Base-by-base conservation (phyloP, 1,140 invertebrate genomes). In the Aphidius ervi region DNA sequence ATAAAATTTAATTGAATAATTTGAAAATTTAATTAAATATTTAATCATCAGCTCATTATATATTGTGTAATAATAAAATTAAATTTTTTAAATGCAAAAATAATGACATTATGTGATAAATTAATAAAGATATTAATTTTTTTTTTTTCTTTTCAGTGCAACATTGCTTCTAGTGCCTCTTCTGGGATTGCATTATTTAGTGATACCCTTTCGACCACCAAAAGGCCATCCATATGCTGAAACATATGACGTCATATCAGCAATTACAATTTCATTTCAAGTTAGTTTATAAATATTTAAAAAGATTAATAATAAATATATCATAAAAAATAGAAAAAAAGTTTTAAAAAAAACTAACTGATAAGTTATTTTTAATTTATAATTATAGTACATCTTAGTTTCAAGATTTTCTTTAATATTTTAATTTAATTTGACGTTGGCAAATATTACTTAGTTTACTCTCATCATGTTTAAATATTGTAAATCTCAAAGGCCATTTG, bases 231-330 rank as follows among this genome's bases (percentile, higher is more conserved):
- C 86, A 7, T 88, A 86, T 82, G 89, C 92, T 75, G 81, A 85
- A 54, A 80, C 86, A 55, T 96, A 97, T 78, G 90, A 94, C 72
- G 85, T 92, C 63, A 82, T 91, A 59, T 89, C 92, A 6, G 93
- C 94, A 48, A 81, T 94, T 61, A 89, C 89, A 16, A 88, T 89
- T 43, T 95, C 94, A 50, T 88, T 94, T 72, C 95, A 97, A 86
- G 92, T 94, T 77, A 81, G 77, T 68, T 37, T 62, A 9, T 48
- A n/a, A 48, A 48, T 10, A 9, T 20, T 48, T 6, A 48, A 48
- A 2, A 10, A 16, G 2, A 20, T 2, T 10, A n/a, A 48, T 2
- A 48, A 48, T 10, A 23, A 31, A 5, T 10, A 48, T 2, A 48
- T 6, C 20, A n/a, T n/a, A n/a, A 48, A 48, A 48, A n/a, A n/a